Base-by-base conservation (phyloP, 2,888 invertebrate species). In the Drosophila eohydei region DNA sequence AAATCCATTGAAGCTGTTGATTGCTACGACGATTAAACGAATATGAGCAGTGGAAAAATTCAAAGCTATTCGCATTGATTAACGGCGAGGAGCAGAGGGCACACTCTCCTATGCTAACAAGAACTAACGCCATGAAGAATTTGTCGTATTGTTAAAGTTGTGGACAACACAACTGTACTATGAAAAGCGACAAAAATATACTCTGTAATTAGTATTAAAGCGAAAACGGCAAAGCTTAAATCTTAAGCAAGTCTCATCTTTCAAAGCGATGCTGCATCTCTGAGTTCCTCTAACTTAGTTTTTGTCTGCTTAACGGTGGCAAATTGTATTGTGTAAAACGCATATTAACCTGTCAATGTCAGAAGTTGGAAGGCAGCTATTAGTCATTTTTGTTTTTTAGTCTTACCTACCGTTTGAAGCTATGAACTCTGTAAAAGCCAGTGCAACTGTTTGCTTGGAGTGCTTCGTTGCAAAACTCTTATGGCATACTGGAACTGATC, bases 21-120 rank as follows among this genome's bases (percentile, higher is more conserved):
- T 76, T 72, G 76, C 60, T 70, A 43, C 68, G 55, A 48, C 63
- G 80, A 85, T 72, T 82, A 80, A 69, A 66, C 65, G 81, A 77
- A 80, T 68, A 66, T 54, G 30, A 48, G 51, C 61, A 68, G 64
- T 74, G 78, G 28, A 57, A 58, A 48, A 62, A 44, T 40, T 11
- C 34, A 32, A 56, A 51, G 26, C 6, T 44, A 34, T 16, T 44
- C 74, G 30, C 62, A 74, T 79, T 52, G 57, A 78, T 67, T 68
- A 74, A 68, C 68, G 62, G 32, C 58, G 46, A 36, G 54, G 44
- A 21, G 11, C 34, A 54, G 26, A 43, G 36, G 41, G 32, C 40
- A 41, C n/a, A 34, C 11, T 21, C 36, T 46, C 26, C 32, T 41
- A 26, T 16, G 30, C 16, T 52, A 26, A 36, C 34, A 41, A 55